Conservation (phyloP, 2,113 vertebrate genomes). For the Todiramphus saurophagus region DNA sequence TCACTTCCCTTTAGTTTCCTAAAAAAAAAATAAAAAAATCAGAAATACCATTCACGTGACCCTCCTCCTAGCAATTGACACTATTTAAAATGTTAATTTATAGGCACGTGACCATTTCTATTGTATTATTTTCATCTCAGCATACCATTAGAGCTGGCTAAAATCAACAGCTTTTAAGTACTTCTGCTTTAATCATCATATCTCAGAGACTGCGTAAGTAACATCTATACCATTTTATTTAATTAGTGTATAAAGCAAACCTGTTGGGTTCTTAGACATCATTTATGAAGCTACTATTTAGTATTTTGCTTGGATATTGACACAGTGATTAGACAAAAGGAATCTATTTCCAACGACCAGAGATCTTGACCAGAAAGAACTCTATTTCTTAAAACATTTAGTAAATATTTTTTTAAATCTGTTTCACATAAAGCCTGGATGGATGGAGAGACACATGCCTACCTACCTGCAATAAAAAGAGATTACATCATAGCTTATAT, state of each 20-base stretch:
- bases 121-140: neutral
- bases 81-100: neutral
- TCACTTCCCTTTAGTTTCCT: neutral
- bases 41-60: neutral
- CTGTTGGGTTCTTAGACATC: neutral
- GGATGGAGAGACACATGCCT: neutral
- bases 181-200: neutral
- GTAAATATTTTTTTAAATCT: neutral
- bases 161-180: neutral
- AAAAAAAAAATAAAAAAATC: neutral
- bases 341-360: neutral
- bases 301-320: neutral
- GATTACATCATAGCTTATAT: neutral
- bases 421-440: neutral
- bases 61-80: neutral
- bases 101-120: neutral
- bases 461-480: neutral
- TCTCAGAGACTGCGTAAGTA: neutral
- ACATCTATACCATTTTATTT: neutral
- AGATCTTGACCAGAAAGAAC: neutral
- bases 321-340: neutral
- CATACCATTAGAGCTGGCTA: neutral
- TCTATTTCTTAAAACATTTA: neutral
- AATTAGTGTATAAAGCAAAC: neutral
- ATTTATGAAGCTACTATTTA: neutral